Base-by-base conservation (phyloP, 1,140 invertebrate species). In the Drosophila nannoptera region DNA sequence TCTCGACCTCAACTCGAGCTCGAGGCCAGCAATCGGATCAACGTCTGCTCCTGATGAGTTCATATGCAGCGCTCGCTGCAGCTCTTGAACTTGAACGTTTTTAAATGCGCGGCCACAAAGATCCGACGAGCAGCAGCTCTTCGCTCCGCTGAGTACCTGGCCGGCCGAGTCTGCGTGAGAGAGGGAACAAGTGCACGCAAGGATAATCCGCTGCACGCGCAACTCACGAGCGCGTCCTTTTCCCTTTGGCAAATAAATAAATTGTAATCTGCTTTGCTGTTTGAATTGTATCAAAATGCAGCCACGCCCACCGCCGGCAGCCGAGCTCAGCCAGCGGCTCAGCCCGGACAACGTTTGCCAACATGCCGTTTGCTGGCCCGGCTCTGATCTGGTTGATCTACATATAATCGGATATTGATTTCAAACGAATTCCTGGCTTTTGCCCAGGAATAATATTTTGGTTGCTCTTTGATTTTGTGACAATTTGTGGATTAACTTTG, bases 271-370 rank as follows among this genome's bases (percentile, higher is more conserved):
- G 71, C 74, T 77, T 75, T 83, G 76, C 65, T 77, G 70, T 80
- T 87, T 84, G 77, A 84, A 87, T 87, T 87, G 54, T 70, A 87
- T 81, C 73, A 87, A 87, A 87, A 81, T 78, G 71, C 78, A 75
- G 78, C 76, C 33, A 87, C 84, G 84, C 84, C 84, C 62, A 55
- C 52, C 48, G 38, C 49, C 68, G 5, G 16, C 7, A 31, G 59
- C 50, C 86, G 81, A 84, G 67, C 82, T 87, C 52, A 62, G 67
- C 74, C 82, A 75, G 74, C 70, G 81, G 81, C 82, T 87, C 68
- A 86, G 74, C 71, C 59, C 72, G 54, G 50, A 63, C 74, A 86
- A 87, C 68, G 77, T 86, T 86, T 86, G 81, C 81, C 82, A 86
- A 86, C 81, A 86, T 73, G 74, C 81, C 77, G 80, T 74, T 76